These are phyloP conservation scores for Macroramphosus scolopax DNA, from an alignment of 2,797 vertebrate species.

Conservation along the genomic window DNA sequence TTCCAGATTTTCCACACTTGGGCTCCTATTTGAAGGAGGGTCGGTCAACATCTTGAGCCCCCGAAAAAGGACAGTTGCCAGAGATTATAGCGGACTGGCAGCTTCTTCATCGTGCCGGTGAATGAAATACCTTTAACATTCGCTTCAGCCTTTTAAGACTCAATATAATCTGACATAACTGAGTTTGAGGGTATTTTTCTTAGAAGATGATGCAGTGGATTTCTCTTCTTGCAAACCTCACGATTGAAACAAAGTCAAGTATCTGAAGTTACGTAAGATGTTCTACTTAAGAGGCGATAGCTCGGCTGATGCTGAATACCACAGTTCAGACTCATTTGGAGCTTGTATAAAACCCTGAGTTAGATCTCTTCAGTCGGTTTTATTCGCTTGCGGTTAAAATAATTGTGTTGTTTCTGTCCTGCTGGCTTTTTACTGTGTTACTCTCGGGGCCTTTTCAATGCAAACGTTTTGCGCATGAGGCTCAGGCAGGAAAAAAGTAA, in stretches of 20 bases:
- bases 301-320: constrained; percentile 1
- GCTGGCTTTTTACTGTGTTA: no score
- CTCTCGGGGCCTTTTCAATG: constrained; percentile 13
- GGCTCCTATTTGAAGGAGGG: constrained; percentile 12
- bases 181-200: constrained; percentile 5
- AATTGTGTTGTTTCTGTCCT: constrained; percentile 13
- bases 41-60: constrained; percentile 10
- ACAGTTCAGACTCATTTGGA: neutral
- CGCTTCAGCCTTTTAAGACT: no score
- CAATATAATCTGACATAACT: constrained; percentile 26
- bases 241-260: no score
- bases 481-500: constrained; percentile 1
- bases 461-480: constrained; percentile 6
- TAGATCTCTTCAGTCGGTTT: neutral
- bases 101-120: constrained; percentile 21
- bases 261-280: neutral
- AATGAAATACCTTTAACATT: constrained; percentile 50
- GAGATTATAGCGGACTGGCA: constrained; percentile 23
- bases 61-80: constrained; percentile 15
- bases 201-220: no score
- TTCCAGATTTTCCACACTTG: constrained; percentile 31
- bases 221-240: no score
- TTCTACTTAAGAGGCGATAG: neutral
- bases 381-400: constrained; percentile 14
- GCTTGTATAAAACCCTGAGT: neutral